These are phyloP conservation scores for Stenoptilia bipunctidactyla DNA, from an alignment of 2,888 invertebrate genomes.

Conservation along the genomic window DNA sequence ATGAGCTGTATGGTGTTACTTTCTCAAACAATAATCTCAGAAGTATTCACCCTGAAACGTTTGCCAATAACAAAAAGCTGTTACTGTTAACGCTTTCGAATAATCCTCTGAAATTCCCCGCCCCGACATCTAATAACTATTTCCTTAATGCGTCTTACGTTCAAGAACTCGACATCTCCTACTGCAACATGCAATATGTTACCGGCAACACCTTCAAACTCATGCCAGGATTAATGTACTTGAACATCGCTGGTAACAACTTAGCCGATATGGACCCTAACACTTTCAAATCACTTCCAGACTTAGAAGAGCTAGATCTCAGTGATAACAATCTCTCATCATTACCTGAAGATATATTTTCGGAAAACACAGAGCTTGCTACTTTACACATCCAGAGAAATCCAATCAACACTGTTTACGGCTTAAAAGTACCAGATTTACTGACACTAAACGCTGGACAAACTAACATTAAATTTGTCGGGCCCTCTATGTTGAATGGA, in stretches of 20 bases:
- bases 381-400: constrained; percentile 79
- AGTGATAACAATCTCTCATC: constrained; percentile 77
- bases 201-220: constrained; percentile 74
- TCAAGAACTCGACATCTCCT: constrained; percentile 79
- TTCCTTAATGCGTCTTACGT: constrained; percentile 74
- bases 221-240: constrained; percentile 75
- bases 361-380: constrained; percentile 74
- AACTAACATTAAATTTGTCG: constrained; percentile 76
- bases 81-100: constrained; percentile 76
- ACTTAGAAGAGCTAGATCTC: constrained; percentile 79
- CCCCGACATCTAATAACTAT: constrained; percentile 48
- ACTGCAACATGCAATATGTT: constrained; percentile 76
- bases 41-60: constrained; percentile 77
- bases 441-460: constrained; percentile 78
- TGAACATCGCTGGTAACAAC: constrained; percentile 78
- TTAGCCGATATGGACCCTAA: constrained; percentile 72
- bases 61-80: constrained; percentile 75
- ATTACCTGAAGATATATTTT: constrained; percentile 75
- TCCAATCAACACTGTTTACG: constrained; percentile 73
- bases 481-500: constrained; percentile 74
- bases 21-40: constrained; percentile 77
- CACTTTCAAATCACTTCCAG: constrained; percentile 73
- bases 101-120: constrained; percentile 71
- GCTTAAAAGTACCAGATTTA: constrained; percentile 73
- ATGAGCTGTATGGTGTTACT: constrained; percentile 76